These are phyloP conservation scores for Phymatocera aterrima DNA, from an alignment of 2,888 invertebrate genomes.

Conservation along the genomic window DNA sequence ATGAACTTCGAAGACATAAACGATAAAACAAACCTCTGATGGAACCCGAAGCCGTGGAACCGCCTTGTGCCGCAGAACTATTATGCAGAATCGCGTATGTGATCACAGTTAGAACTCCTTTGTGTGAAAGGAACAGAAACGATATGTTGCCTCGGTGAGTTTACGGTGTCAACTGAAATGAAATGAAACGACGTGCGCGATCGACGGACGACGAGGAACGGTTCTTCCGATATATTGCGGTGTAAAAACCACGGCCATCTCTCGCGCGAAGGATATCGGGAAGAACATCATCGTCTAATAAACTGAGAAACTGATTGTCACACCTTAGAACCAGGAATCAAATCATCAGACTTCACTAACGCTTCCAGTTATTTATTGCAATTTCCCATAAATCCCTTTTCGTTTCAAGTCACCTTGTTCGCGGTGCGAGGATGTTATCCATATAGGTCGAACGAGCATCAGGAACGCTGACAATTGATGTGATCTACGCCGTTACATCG, in stretches of 20 bases:
- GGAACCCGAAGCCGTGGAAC: background rate
- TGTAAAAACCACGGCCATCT: conserved; percentile 10
- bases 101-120: background rate
- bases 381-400: background rate
- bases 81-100: background rate
- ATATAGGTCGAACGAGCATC: conserved; percentile 14
- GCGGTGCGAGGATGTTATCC: background rate
- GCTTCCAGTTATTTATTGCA: too few relatives aligned
- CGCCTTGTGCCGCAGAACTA: background rate
- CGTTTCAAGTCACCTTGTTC: background rate
- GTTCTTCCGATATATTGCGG: conserved; percentile 26
- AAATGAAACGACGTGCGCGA: conserved; percentile 24
- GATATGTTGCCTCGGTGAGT: conserved; percentile 34
- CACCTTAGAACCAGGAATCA: too few relatives aligned
- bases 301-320: background rate
- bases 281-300: background rate
- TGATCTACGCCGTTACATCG: conserved; percentile 9
- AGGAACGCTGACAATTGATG: background rate
- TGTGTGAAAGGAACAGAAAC: conserved; percentile 9
- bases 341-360: too few relatives aligned
- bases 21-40: background rate
- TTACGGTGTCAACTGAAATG: conserved; percentile 41
- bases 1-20: background rate
- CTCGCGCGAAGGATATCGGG: background rate
- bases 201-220: conserved; percentile 31